Evolutionary conservation across 2,797 vertebrate genomes (phyloP), one percentile per base, ranked within the genome.

Genomic region (Crocodylus rhombifer): DNA sequence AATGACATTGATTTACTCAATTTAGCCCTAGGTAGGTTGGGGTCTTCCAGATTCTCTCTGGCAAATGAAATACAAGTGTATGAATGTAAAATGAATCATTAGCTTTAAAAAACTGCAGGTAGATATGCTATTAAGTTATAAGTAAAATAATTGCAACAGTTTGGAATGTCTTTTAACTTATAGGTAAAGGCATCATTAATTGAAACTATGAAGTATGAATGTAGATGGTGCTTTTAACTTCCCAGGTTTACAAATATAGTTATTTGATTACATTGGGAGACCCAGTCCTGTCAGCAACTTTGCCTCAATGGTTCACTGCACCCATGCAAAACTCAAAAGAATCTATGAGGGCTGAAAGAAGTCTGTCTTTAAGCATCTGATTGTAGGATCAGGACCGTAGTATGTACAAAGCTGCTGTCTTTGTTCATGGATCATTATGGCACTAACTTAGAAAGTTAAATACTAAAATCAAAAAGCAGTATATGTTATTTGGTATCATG

Each of bases 291-390:
- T 5, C 2, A 13, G 16, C 1, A 61, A 1, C 63, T 93, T 86
- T 86, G 23, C 7, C 15, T 77, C 5, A 14, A 71, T 64, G 33
- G 18, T 33, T 69, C 33, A 18, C 18, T 36, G 20, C 8, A 36
- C 33, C 76, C n/a, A 75, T 51, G n/a, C 0, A 51, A 55, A 69
- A 1, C 55, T 87, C 64, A 26, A 23, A 69, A 14, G 7, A 25
- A 30, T 73, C 25, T 75, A 0, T 36, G 63, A 14, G 0, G 42
- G 9, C 42, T 42, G 7, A 42, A 42, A 42, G 36, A 42, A 42
- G 42, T 42, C 8, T 42, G 42, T 42, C 42, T 42, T 42, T 42
- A 42, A 42, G 42, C 42, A 42, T 42, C 42, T 42, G 42, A 7
- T 42, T 42, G 7, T 7, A 42, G 42, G 42, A 42, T 42, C 42